Evolutionary conservation across 2,113 vertebrate genomes (phyloP).

Genomic region (Gnathonemus echidnorhynchus): DNA sequence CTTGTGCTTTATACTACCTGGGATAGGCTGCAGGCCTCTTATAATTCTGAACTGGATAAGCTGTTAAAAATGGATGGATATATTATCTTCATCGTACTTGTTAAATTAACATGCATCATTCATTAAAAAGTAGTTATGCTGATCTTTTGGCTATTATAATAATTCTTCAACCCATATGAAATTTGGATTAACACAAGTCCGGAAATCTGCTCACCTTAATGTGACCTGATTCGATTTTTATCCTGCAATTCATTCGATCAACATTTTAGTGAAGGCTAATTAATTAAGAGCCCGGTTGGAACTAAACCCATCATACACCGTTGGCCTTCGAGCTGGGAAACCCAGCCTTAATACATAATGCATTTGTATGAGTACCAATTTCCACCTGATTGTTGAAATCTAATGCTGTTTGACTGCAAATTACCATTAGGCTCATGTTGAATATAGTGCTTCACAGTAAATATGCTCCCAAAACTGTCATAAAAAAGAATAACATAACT

Average conservation of each 20-base stretch:
- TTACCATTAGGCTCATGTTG: neutral
- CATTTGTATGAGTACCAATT: neutral
- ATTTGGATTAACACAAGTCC: neutral
- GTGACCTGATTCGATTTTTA: neutral
- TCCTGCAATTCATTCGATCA: neutral
- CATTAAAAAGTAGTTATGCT: constrained; percentile 2
- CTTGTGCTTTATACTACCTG: neutral
- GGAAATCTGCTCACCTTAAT: neutral
- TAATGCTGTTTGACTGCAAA: neutral
- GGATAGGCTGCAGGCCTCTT: neutral
- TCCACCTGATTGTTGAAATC: neutral
- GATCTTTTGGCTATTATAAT: neutral
- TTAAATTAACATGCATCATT: constrained; percentile 3
- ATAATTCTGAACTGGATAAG: neutral
- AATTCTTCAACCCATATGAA: neutral
- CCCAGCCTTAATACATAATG: neutral
- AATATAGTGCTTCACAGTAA: neutral
- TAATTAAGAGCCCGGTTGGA: neutral
- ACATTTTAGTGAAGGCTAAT: neutral
- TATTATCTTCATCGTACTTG: neutral
- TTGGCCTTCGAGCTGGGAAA: neutral
- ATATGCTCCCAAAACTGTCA: neutral
- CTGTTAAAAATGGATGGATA: neutral
- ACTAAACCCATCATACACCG: neutral
- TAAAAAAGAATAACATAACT: neutral